Base-by-base conservation (phyloP, 2,888 invertebrate genomes). In the Ophioninae sp. region DNA sequence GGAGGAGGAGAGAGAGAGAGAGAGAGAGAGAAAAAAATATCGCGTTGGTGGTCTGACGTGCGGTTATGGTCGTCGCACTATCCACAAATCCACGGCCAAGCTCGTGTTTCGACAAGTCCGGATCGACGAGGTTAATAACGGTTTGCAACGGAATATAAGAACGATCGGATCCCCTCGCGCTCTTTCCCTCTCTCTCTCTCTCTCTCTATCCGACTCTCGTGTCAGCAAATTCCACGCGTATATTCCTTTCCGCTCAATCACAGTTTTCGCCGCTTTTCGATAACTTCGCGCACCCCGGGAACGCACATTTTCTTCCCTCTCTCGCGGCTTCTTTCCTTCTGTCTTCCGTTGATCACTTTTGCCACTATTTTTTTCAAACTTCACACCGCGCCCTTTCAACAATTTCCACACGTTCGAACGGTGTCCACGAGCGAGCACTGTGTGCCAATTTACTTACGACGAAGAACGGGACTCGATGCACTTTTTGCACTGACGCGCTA, bases 211-310 rank as follows among this genome's bases (percentile, higher is more conserved):
- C 64, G n/a, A 10, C 44, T 58, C 67, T 39, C 61, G 51, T 17
- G 51, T 51, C 13, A 51, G 51, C 51, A 13, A 51, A 59, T 41
- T 59, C 22, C 61, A 20, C 68, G 65, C 71, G 75, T 77, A 69
- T 68, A 78, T 61, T 41, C 51, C 67, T 65, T 20, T 64, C 74
- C 58, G 58, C 69, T 83, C 76, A 81, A 85, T 88, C 89, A 88
- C 87, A 82, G 82, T 88, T 87, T 87, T 87, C 87, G 87, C 85
- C 90, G 88, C 89, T 90, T 87, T 87, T 84, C 82, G 82, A 79
- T 84, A 81, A 84, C 85, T 85, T 85, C 85, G 85, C 83, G 83
- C 87, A 88, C 87, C 84, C 79, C 77, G 77, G 79, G 68, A 68
- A 73, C 85, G 86, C 86, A 86, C 89, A 89, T 89, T 85, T 86